Evolutionary conservation across 2,797 vertebrate species (phyloP).

Genomic region (Meriones psammophilus): DNA sequence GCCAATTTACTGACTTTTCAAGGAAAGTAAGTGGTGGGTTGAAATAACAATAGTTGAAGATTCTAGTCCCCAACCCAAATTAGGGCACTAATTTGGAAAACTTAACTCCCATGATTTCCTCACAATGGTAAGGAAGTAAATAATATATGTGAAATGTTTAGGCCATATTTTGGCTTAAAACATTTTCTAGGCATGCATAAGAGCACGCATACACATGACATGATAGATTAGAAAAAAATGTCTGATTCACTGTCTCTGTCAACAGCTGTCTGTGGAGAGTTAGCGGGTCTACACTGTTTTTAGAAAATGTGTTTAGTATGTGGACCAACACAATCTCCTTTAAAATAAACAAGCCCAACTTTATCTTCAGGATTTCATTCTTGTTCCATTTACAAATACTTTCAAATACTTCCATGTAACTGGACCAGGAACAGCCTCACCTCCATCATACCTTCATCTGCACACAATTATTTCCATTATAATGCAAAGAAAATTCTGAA

Average conservation of each 20-base stretch:
- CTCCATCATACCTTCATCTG: neutral
- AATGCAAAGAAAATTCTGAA: neutral
- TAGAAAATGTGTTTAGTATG: neutral
- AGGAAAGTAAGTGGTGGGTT: conserved; percentile 15
- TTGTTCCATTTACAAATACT: neutral
- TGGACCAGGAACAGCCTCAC: neutral
- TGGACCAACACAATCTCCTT: neutral
- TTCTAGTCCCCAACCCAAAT: conserved; percentile 13
- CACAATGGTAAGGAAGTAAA: conserved; percentile 19
- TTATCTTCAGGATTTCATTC: neutral
- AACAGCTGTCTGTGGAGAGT: neutral
- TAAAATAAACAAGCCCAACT: neutral
- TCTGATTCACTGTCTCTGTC: neutral
- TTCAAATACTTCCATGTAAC: neutral
- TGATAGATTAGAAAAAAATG: neutral
- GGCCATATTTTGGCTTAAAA: neutral
- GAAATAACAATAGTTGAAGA: neutral
- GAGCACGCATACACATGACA: neutral
- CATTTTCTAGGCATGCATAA: neutral
- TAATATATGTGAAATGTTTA: conserved; percentile 35
- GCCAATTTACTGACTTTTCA: neutral
- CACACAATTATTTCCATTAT: neutral
- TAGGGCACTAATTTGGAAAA: neutral
- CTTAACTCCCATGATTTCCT: conserved; percentile 10
- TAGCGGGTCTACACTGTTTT: neutral